Evolutionary conservation across 2,797 vertebrate species (phyloP), one percentile per base, ranked within the genome.

Genomic region (Pipistrellus nathusii): DNA sequence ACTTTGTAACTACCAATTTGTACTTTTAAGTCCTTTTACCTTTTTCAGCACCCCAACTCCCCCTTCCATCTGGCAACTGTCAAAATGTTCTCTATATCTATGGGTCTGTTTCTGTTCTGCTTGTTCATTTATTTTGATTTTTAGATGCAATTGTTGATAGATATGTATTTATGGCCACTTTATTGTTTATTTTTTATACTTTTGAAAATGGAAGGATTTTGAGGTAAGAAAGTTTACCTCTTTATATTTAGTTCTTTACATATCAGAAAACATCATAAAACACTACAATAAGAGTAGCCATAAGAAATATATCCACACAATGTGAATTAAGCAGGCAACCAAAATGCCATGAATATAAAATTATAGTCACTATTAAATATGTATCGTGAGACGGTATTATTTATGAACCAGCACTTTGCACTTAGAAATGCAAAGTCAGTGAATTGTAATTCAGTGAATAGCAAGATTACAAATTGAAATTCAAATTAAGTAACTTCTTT

Each of bases 351-450:
- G 77, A 72, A 77, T 57, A 73, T 64, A 51, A 64, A 18, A 91
- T 32, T 59, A 64, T 64, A 91, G 90, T 62, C 11, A 78, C 44
- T 71, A 81, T 69, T 86, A 93, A 80, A 59, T 82, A 82, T 30
- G 5, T 9, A 86, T 57, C 75, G 3, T 55, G 5, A 18, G 77
- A 80, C 13, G 35, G 11, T 11, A 80, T 91, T 17, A 51, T 41
- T 82, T 87, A 85, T 92, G 23, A 92, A 86, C 11, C 38, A 85
- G 51, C 9, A 72, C 44, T 94, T 91, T 84, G n/a, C 3, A 85
- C 35, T 75, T 92, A 59, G 30, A 84, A 95, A 86, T 92, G 48
- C 17, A 86, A 88, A 73, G 64, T 88, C 53, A 94, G 64, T 95
- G 83, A 92, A 90, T 55, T 59, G 6, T 8, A 92, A 62, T 66